Percentiles rank a stretch among this genome's conserved stretches.
Conservation (phyloP, 2,888 invertebrate genomes). For the Acrobasis consociella region DNA sequence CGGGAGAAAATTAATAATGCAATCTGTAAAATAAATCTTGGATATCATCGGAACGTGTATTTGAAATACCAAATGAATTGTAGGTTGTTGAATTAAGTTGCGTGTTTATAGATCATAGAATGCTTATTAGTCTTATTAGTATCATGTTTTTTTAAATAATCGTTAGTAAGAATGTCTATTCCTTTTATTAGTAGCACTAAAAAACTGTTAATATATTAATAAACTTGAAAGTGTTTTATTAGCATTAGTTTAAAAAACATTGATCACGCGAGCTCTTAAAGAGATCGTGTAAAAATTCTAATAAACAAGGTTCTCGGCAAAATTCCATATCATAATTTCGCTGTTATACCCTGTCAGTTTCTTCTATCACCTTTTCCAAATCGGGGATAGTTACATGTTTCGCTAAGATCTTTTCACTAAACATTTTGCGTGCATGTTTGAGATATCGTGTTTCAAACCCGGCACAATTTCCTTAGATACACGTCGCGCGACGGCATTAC, state of each 20-base stretch:
- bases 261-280: too few relatives aligned
- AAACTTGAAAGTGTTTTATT: too few relatives aligned
- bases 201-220: too few relatives aligned
- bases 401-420: constrained; percentile 15
- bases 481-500: constrained; percentile 7
- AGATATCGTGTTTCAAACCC: constrained; percentile 15
- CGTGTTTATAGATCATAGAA: background rate
- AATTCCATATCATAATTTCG: too few relatives aligned
- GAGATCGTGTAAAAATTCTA: too few relatives aligned
- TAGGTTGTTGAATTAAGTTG: background rate
- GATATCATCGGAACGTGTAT: background rate
- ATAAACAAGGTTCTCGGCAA: too few relatives aligned
- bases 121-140: too few relatives aligned
- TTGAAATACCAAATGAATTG: background rate
- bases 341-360: background rate
- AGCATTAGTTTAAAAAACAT: too few relatives aligned
- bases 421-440: constrained; percentile 11
- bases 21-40: background rate
- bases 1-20: constrained; percentile 14
- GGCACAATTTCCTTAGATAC: constrained; percentile 16
- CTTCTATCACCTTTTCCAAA: background rate
- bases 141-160: too few relatives aligned
- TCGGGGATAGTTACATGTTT: background rate
- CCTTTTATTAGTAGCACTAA: too few relatives aligned
- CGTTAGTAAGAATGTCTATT: too few relatives aligned